Conservation (phyloP, 2,888 invertebrate species). For the Brenthis daphne region DNA sequence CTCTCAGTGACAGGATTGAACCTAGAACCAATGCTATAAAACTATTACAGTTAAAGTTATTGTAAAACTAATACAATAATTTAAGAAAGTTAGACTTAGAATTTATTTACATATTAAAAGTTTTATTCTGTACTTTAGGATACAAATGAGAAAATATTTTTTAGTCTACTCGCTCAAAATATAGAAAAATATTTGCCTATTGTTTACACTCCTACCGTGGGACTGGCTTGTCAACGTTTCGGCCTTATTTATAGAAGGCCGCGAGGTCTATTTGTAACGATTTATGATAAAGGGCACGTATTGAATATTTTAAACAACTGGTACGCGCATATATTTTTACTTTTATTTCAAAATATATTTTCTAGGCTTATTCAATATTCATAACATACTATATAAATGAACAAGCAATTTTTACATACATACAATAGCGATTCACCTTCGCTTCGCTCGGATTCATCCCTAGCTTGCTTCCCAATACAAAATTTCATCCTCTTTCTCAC, state of each 20-base stretch:
- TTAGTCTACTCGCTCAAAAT: conserved; percentile 94
- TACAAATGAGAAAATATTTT: conserved; percentile 98
- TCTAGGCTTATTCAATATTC: not conserved
- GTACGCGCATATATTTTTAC: conserved; percentile 75
- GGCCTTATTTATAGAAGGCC: conserved; percentile 97
- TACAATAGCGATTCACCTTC: no score
- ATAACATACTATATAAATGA: not conserved
- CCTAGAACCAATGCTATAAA: no score
- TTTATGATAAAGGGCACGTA: conserved; percentile 96
- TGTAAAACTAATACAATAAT: not conserved
- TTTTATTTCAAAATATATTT: not conserved
- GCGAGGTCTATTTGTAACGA: conserved; percentile 96
- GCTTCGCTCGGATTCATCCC: no score
- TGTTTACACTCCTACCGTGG: conserved; percentile 99
- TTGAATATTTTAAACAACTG: conserved; percentile 96
- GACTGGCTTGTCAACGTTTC: conserved; percentile 97
- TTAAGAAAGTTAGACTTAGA: no score
- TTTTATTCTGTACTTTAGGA: conserved; percentile 83
- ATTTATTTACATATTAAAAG: no score
- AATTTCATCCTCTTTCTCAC: no score
- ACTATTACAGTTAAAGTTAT: conserved; percentile 21
- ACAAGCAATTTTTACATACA: no score
- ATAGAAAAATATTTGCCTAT: conserved; percentile 97
- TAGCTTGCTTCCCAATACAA: no score
- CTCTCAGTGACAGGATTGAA: no score